Evolutionary conservation across 37 sponge, comb jelly and placozoan genomes (phyloP), one percentile per base, ranked within the genome.

Genomic region (Amphimedon queenslandica): DNA sequence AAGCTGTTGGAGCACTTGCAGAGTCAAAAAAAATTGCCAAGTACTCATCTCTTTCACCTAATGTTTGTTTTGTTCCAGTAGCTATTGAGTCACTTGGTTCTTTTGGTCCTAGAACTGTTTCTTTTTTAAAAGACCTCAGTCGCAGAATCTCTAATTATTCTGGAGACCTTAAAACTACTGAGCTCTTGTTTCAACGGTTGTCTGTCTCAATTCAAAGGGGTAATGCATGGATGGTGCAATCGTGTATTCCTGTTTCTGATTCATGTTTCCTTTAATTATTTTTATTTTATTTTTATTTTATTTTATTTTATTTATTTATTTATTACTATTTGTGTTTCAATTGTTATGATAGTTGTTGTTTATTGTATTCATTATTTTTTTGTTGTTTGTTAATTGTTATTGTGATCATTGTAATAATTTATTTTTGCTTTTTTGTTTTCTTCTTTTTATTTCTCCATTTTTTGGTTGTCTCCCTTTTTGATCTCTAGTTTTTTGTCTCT

Each of bases 171-270:
- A n/a, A 31, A 27, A 31, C 33, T 30, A n/a, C 23, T n/a, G 32
- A 66, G 33, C 35, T 33, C 67, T 31, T 66, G n/a, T 37, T 40
- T 27, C 71, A 70, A 40, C 71, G 43, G 28, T 21, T 70, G 23
- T 70, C 71, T 41, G 43, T 70, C 28, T 40, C 47, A 41, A 40
- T 70, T 20, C 71, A 70, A 40, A 70, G 43, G 27, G 71, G 71
- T 39, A 70, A 70, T 70, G 23, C 71, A 8, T 8, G 13, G 53
- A 18, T 13, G 13, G 13, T 47, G 13, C 53, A 18, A 13, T 8
- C 53, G 13, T 13, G 13, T 47, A 13, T 47, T 8, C 53, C 53
- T 47, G 13, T 8, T 47, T 18, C 13, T 13, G 8, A 47, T 18
- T 8, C 13, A 13, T 47, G 8, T 47, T 18, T 47, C 13, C 8